These are phyloP conservation scores for Clarias laeviceps DNA, from an alignment of 2,797 vertebrate species.

Conservation along the genomic window DNA sequence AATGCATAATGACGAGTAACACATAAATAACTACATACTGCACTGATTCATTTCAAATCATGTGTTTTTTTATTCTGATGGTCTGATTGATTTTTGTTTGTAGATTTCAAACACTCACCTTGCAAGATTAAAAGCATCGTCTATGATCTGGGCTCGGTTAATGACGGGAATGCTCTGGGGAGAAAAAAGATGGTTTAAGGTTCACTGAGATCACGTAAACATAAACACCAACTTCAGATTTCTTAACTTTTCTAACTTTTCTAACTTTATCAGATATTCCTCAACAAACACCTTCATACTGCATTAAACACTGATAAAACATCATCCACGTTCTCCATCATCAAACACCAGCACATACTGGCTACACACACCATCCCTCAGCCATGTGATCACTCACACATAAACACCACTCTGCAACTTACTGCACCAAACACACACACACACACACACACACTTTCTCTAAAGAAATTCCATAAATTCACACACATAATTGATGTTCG, in stretches of 20 bases:
- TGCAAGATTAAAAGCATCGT: slow-evolving; percentile 91
- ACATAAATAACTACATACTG: not conserved
- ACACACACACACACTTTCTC: not conserved
- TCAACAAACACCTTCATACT: not conserved
- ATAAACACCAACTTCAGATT: not conserved
- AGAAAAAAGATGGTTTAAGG: slow-evolving; percentile 22
- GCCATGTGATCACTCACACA: not conserved
- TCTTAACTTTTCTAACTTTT: too few species aligned
- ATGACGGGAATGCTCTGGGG: slow-evolving; percentile 79
- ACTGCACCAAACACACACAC: too few species aligned
- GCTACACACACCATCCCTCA: not conserved
- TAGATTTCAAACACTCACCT: slow-evolving; percentile 72
- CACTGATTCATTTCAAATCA: not conserved
- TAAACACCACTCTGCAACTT: not conserved
- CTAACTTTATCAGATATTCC: too few species aligned
- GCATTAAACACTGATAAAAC: not conserved
- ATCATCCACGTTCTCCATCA: not conserved
- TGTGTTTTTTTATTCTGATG: not conserved
- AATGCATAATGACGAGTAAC: not conserved
- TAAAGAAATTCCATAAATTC: not conserved
- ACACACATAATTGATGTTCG: not conserved
- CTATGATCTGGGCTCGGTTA: slow-evolving; percentile 90
- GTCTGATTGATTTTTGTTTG: not conserved
- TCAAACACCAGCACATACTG: not conserved
- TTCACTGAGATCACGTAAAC: too few species aligned